Evolutionary conservation across 2,888 invertebrate genomes (phyloP).

Genomic region (Acleris sparsana): DNA sequence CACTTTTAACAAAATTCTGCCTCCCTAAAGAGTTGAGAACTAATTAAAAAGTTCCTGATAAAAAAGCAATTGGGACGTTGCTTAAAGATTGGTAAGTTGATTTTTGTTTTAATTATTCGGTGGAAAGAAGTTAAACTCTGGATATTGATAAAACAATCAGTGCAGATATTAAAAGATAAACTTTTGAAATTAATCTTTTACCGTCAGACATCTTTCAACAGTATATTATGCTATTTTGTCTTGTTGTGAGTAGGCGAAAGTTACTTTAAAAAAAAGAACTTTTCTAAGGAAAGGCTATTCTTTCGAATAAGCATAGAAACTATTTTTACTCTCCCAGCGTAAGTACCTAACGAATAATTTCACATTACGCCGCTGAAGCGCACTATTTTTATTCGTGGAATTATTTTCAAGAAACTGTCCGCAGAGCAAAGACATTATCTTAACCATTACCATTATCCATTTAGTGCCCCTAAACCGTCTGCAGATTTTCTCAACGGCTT

Average conservation of each 20-base stretch:
- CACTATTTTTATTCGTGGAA: no score
- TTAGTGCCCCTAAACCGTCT: neutral
- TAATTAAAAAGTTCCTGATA: slow-evolving; percentile 33
- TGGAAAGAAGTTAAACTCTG: neutral
- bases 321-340: no score
- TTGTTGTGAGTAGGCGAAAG: no score
- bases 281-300: no score
- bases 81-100: slow-evolving; percentile 21
- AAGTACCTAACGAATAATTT: no score
- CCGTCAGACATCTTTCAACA: no score
- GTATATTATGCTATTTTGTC: no score
- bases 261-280: no score
- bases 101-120: slow-evolving; percentile 1
- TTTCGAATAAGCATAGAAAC: no score
- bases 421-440: neutral
- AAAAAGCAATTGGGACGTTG: slow-evolving; percentile 22
- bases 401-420: neutral
- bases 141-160: neutral
- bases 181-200: no score
- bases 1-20: slow-evolving; percentile 11
- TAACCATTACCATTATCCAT: neutral
- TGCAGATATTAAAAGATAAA: no score
- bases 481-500: neutral
- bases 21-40: slow-evolving; percentile 19
- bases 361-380: no score